Base-by-base conservation (phyloP, 92 coral and sea anemone species). In the Hydrozoanthus gracilis region DNA sequence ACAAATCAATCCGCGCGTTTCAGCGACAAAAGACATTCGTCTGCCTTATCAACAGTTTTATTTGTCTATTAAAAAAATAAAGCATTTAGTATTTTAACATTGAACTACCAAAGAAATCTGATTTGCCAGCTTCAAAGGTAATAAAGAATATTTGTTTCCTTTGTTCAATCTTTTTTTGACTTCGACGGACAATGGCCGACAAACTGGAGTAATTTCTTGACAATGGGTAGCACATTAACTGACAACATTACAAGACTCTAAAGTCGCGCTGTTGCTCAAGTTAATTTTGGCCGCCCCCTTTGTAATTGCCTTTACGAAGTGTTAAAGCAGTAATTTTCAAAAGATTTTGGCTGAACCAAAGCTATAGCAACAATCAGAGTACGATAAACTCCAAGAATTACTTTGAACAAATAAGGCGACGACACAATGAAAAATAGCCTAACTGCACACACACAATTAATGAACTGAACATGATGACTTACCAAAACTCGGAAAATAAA, bases 1-100 rank as follows among this genome's bases (percentile, higher is more conserved):
- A 18, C 66, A 54, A 20, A 76, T 76, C 82, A 76, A 54, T 76
- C 67, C 66, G 15, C 82, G 67, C 3, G 50, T 76, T 76, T 54
- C 47, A 76, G 67, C 82, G 82, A 18, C 44, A 76, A 76, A 76
- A 76, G 82, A 10, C 44, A 4, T 4, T 4, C 47, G 49, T 10
- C 20, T 13, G 14, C 62, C 60, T 75, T 9, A 5, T 51, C 44
- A 15, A 16, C 60, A 51, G 62, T 18, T 27, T 35, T 68, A 68
- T 62, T 14, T 10, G 78, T 17, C 52, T 35, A 11, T 8, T 10
- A 73, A 73, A 73, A 20, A 73, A 4, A 44, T 27, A 51, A 44
- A 46, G 9, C 18, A 17, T 45, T 47, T 39, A 39, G 7, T 20
- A 13, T 72, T 73, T 54, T 9, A 46, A 20, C 65, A 51, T 52